phyloP scores from a whole-genome alignment of 37 sponge, comb jelly and placozoan species.

The Lycopodina hypogea region DNA sequence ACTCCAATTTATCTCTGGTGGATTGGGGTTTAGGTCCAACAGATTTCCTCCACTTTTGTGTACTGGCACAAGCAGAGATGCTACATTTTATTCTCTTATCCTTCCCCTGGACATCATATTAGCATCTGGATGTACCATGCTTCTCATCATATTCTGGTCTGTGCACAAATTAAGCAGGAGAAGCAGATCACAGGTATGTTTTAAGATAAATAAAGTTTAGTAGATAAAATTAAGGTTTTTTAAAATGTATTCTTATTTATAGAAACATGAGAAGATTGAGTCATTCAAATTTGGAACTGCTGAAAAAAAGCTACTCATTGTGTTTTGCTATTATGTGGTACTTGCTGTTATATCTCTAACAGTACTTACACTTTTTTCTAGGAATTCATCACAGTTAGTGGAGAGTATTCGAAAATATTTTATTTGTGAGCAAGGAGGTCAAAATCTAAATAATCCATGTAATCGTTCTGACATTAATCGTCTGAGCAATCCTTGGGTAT shows the following conservation, averaged over 20 bases:
- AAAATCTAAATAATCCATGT: constrained; percentile 1
- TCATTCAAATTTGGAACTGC: constrained; percentile 16
- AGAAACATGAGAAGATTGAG: not conserved
- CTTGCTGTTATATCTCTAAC: not conserved
- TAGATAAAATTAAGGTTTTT: no score
- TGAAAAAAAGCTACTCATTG: constrained; percentile 13
- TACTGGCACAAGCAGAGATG: not conserved
- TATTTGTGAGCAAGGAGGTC: constrained; percentile 11
- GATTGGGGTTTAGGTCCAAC: constrained; percentile 15
- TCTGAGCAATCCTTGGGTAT: not conserved
- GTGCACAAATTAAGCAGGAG: not conserved
- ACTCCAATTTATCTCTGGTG: not conserved
- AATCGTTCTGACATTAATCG: not conserved
- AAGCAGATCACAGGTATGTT: no score
- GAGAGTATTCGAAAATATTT: not conserved
- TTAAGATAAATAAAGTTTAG: no score
- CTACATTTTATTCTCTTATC: constrained; percentile 26
- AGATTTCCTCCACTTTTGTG: constrained; percentile 45
- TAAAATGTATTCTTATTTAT: not conserved
- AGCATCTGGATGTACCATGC: constrained; percentile 20
- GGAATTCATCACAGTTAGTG: not conserved
- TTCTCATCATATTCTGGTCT: constrained; percentile 35
- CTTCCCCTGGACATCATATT: constrained; percentile 25
- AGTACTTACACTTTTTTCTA: not conserved
- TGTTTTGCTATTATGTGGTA: constrained; percentile 4